Percentiles rank a stretch among this genome's conserved stretches.
These are phyloP conservation scores for Zosterops lateralis DNA, from an alignment of 2,113 vertebrate genomes.

Conservation along the genomic window DNA sequence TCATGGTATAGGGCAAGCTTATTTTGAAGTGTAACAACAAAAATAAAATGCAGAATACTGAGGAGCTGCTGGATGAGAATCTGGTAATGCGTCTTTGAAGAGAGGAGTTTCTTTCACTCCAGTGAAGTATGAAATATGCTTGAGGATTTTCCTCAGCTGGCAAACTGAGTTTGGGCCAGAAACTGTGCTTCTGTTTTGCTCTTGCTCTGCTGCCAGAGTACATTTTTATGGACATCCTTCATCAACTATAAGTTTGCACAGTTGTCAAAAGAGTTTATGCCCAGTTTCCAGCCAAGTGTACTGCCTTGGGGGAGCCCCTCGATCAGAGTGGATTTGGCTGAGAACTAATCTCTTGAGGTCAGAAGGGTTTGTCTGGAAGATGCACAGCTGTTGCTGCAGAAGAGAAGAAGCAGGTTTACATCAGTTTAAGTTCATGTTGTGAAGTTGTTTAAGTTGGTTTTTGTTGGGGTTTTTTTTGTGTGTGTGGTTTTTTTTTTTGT, in stretches of 20 bases:
- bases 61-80: not conserved
- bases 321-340: not conserved
- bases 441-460: not conserved
- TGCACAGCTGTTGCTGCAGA: not conserved
- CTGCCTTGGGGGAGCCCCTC: not conserved
- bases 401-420: not conserved
- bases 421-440: not conserved
- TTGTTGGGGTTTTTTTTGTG: no score
- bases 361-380: not conserved
- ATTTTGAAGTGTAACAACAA: not conserved
- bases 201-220: not conserved
- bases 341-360: not conserved
- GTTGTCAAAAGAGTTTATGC: not conserved
- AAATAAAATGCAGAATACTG: not conserved
- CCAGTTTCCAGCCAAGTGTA: not conserved
- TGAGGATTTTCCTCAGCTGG: not conserved
- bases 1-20: not conserved
- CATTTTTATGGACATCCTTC: not conserved
- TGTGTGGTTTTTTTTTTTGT: no score
- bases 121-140: not conserved
- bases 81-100: not conserved
- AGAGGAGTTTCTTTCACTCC: not conserved
- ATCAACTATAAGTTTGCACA: not conserved
- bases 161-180: not conserved
- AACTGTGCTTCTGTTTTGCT: not conserved